A percentile compares a stretch with the other conserved stretches of the same genome.
Evolutionary conservation across 2,888 invertebrate genomes (phyloP).

Genomic region (Capitulum mitella): DNA sequence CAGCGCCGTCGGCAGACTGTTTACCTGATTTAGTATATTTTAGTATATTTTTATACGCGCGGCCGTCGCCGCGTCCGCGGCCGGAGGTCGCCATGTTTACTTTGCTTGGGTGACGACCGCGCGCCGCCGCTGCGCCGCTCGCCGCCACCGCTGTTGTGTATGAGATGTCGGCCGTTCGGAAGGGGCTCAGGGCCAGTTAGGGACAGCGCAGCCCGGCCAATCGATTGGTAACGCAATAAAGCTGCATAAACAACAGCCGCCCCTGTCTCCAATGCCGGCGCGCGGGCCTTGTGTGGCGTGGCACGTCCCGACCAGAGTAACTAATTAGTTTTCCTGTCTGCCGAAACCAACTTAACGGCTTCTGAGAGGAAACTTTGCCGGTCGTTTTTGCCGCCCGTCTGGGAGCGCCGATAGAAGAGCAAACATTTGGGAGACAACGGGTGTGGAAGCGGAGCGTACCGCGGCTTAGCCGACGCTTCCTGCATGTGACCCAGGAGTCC

Average conservation of each 20-base stretch:
- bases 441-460: not conserved
- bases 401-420: not conserved
- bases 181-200: no score
- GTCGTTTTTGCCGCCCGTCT: not conserved
- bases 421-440: not conserved
- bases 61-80: not conserved
- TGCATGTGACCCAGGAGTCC: no score
- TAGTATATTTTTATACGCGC: constrained; percentile 11
- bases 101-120: not conserved
- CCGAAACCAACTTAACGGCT: not conserved
- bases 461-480: no score
- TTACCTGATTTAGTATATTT: not conserved
- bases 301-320: not conserved
- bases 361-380: not conserved
- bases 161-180: not conserved
- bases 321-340: constrained; percentile 16
- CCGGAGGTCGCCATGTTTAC: not conserved
- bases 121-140: not conserved
- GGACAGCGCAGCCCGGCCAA: not conserved
- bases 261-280: not conserved
- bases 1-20: not conserved
- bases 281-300: not conserved
- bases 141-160: not conserved
- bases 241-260: not conserved
- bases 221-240: constrained; percentile 19